Percentiles rank a stretch among this genome's conserved stretches.
These are phyloP conservation scores for Thelaira solivaga DNA, from an alignment of 2,888 invertebrate genomes.

Conservation along the genomic window DNA sequence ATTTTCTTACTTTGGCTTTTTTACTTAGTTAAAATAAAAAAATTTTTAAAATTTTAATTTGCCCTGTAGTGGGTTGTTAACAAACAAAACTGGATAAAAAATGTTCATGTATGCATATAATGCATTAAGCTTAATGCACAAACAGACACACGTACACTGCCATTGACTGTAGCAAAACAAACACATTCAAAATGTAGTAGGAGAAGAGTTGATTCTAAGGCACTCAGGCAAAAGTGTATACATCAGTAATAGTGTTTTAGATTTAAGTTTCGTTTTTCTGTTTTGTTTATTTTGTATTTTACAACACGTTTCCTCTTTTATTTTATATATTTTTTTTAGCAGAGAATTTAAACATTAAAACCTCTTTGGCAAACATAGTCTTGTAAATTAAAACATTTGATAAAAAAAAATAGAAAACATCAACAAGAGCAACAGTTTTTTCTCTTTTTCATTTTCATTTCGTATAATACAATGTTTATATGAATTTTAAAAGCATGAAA, in stretches of 20 bases:
- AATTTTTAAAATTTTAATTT: conserved; percentile 73
- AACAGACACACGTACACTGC: neutral
- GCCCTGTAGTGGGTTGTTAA: conserved; percentile 39
- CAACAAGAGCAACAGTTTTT: conserved; percentile 62
- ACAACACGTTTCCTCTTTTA: conserved; percentile 42
- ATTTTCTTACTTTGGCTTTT: conserved; percentile 2
- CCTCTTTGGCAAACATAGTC: conserved; percentile 58
- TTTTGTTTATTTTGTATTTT: conserved; percentile 6
- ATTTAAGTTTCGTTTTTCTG: conserved; percentile 45
- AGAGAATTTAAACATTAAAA: conserved; percentile 54
- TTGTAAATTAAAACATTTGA: conserved; percentile 60
- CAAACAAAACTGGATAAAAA: conserved; percentile 1
- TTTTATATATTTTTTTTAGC: conserved; percentile 15
- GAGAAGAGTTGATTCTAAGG: conserved; percentile 38
- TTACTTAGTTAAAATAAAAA: conserved; percentile 36
- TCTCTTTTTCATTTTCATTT: conserved; percentile 8
- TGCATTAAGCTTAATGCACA: conserved; percentile 60
- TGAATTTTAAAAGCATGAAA: conserved; percentile 52
- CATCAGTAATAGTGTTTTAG: conserved; percentile 60
- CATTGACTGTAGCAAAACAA: neutral
- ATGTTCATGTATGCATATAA: conserved; percentile 56
- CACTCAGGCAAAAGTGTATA: conserved; percentile 60
- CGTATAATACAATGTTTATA: neutral
- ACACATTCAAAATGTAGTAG: conserved; percentile 5
- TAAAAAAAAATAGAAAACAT: conserved; percentile 16